A percentile compares a stretch with the other conserved stretches of the same genome.
These are phyloP conservation scores for Spinibarbus caldwelli DNA, from an alignment of 2,797 vertebrate species.

Conservation along the genomic window DNA sequence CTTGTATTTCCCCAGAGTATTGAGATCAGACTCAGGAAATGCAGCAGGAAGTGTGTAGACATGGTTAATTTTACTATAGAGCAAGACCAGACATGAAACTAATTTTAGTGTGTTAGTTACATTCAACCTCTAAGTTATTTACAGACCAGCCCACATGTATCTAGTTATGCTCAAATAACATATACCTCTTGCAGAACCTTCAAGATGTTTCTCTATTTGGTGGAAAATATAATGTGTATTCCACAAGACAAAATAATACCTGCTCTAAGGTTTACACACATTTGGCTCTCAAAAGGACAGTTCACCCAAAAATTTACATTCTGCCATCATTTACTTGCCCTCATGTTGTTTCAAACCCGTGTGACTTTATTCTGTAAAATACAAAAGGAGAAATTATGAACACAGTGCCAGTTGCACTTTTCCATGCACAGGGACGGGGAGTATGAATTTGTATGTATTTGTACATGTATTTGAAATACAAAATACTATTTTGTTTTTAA, in stretches of 20 bases:
- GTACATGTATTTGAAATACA: no score
- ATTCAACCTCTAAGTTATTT: slow-evolving; percentile 19
- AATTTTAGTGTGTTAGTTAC: slow-evolving; percentile 27
- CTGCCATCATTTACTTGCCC: neutral
- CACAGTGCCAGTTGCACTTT: neutral
- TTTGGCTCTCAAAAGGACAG: neutral
- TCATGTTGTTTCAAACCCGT: neutral
- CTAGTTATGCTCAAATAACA: neutral
- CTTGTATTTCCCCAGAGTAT: slow-evolving; percentile 8
- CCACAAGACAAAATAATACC: neutral
- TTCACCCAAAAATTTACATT: neutral
- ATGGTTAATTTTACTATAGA: slow-evolving; percentile 5
- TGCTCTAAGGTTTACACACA: neutral
- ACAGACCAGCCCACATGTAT: neutral
- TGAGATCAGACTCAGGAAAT: slow-evolving; percentile 31
- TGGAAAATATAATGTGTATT: neutral
- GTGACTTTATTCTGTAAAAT: neutral
- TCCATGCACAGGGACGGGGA: no score
- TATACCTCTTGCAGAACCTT: neutral
- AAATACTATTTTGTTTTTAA: no score
- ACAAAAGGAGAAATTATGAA: neutral
- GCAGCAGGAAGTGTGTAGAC: slow-evolving; percentile 16
- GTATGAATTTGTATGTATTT: no score
- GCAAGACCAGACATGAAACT: slow-evolving; percentile 32
- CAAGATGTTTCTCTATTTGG: neutral